Conservation (phyloP, 2,888 invertebrate species). For the Drosophila buzzatii region DNA sequence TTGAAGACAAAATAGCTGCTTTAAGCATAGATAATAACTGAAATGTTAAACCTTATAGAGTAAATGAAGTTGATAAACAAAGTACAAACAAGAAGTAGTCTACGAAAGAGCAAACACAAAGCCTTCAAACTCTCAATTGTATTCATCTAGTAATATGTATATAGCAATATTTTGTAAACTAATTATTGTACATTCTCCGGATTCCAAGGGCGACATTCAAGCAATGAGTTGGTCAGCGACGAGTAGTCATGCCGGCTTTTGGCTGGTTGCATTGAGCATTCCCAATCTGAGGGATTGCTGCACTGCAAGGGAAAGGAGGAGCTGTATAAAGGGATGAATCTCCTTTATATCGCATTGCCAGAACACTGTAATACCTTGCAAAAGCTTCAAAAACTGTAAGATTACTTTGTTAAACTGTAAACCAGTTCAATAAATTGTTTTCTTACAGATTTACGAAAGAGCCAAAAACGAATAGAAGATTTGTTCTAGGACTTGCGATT, state of each 20-base stretch:
- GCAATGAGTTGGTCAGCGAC: too few relatives aligned
- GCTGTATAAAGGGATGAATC: conserved; percentile 86
- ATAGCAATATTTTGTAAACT: too few relatives aligned
- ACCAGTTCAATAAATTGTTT: neutral
- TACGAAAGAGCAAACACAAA: neutral
- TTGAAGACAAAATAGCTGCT: conserved; percentile 88
- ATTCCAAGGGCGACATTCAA: too few relatives aligned
- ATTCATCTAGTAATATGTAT: too few relatives aligned
- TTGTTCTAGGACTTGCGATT: conserved; percentile 90
- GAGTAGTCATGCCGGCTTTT: too few relatives aligned
- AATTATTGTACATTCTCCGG: too few relatives aligned
- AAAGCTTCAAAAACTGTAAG: conserved; percentile 83
- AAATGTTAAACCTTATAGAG: neutral
- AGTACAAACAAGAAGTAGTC: neutral
- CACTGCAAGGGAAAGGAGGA: conserved; percentile 87
- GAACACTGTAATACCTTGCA: conserved; percentile 85
- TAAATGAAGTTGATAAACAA: conserved; percentile 6
- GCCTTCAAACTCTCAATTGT: too few relatives aligned
- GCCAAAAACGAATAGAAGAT: conserved; percentile 88
- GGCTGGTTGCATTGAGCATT: conserved; percentile 88
- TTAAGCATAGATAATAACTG: conserved; percentile 43
- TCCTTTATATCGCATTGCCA: conserved; percentile 86
- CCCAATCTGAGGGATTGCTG: conserved; percentile 89
- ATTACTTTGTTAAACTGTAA: neutral
- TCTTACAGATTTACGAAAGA: conserved; percentile 87